These are phyloP conservation scores for Nymphalis io DNA, from an alignment of 1,140 invertebrate genomes.

Conservation along the genomic window DNA sequence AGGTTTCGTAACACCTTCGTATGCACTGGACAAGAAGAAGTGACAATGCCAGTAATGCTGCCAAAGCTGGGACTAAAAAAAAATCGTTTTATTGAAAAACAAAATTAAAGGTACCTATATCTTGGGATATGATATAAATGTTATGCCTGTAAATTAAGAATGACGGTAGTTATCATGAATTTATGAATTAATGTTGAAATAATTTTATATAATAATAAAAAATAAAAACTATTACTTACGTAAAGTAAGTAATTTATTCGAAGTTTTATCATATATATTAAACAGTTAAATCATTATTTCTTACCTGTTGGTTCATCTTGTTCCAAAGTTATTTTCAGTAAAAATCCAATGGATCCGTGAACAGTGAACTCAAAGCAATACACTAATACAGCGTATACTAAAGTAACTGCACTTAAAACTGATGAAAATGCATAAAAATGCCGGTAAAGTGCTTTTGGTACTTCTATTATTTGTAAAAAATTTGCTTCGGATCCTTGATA, in stretches of 20 bases:
- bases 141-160: too few species aligned
- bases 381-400: constrained; percentile 80
- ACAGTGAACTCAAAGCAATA: constrained; percentile 75
- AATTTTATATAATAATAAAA: neutral
- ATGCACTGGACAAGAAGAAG: constrained; percentile 86
- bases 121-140: too few species aligned
- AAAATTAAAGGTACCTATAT: too few species aligned
- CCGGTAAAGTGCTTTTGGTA: constrained; percentile 88
- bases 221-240: too few species aligned
- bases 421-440: constrained; percentile 88
- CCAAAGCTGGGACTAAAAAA: constrained; percentile 81
- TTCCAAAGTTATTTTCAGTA: constrained; percentile 74
- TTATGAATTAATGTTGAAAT: too few species aligned
- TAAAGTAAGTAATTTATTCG: too few species aligned
- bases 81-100: too few species aligned
- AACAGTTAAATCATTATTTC: neutral
- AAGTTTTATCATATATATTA: too few species aligned
- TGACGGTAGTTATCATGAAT: too few species aligned
- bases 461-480: constrained; percentile 81
- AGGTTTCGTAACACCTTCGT: constrained; percentile 89
- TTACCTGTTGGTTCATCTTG: constrained; percentile 81
- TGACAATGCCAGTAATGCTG: constrained; percentile 81
- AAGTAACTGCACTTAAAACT: constrained; percentile 76
- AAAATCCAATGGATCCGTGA: constrained; percentile 76
- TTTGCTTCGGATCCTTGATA: constrained; percentile 77